Conservation (phyloP, 2,888 invertebrate species). For the Lycaena phlaeas region DNA sequence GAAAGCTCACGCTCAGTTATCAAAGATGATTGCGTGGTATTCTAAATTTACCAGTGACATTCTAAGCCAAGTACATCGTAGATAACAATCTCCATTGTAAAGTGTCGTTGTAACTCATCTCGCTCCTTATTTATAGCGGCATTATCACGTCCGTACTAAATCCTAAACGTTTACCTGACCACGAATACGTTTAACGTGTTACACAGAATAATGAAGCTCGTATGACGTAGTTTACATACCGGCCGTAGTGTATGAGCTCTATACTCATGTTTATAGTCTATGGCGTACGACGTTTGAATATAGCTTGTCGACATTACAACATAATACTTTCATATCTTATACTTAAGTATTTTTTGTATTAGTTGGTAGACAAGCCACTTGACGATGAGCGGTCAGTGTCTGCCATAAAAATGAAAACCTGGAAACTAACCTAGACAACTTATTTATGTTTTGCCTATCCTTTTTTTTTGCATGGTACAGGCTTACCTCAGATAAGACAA, state of each 20-base stretch:
- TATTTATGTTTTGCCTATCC: no score
- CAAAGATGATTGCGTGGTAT: no score
- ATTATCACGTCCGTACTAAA: slow-evolving; percentile 30
- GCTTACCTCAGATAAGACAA: no score
- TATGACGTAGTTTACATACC: slow-evolving; percentile 10
- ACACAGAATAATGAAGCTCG: slow-evolving; percentile 17
- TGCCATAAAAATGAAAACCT: no score
- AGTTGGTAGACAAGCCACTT: no score
- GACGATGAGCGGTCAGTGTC: no score
- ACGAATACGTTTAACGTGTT: slow-evolving; percentile 12
- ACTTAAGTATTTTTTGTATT: no score
- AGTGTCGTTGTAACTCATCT: slow-evolving; percentile 26
- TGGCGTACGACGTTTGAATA: not conserved
- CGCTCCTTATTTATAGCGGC: slow-evolving; percentile 32
- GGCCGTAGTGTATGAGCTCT: not conserved
- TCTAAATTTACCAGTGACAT: no score
- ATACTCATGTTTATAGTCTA: not conserved
- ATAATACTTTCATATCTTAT: not conserved
- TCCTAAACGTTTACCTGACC: slow-evolving; percentile 7
- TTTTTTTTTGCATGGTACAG: no score
- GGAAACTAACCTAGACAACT: no score
- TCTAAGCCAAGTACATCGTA: slow-evolving; percentile 8
- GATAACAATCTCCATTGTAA: slow-evolving; percentile 31
- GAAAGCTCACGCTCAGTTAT: no score
- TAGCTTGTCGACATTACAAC: not conserved